Conservation (phyloP, 2,113 vertebrate species). For the Otis tarda region DNA sequence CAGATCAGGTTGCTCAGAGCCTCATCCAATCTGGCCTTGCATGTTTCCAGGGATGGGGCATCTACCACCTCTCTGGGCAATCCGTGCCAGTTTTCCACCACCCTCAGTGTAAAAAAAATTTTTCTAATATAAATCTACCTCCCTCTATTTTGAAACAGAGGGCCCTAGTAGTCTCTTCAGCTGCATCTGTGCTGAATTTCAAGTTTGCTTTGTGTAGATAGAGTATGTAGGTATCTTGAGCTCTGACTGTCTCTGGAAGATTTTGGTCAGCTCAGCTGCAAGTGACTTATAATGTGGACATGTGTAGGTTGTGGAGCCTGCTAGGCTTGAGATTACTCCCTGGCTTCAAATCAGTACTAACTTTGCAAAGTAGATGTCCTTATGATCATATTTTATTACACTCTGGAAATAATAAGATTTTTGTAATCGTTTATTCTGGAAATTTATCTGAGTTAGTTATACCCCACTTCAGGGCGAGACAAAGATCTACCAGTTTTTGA, state of each 20-base stretch:
- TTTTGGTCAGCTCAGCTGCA: neutral
- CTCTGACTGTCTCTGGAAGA: neutral
- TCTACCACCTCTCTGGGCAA: too few relatives aligned
- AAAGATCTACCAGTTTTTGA: neutral
- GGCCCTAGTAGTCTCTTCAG: neutral
- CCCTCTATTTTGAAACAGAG: too few relatives aligned
- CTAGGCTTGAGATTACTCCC: neutral
- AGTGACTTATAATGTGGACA: rapidly evolving
- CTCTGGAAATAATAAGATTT: neutral
- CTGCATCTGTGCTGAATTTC: neutral
- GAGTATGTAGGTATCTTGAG: neutral
- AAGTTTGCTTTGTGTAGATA: neutral
- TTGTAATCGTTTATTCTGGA: neutral
- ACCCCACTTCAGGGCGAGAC: neutral
- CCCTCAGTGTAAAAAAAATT: too few relatives aligned
- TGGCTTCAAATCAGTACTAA: neutral
- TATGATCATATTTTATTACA: neutral
- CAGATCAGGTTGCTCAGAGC: too few relatives aligned
- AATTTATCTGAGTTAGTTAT: neutral
- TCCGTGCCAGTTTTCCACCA: too few relatives aligned
- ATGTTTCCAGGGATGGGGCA: too few relatives aligned
- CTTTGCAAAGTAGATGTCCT: neutral
- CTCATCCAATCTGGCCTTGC: too few relatives aligned
- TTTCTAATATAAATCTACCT: too few relatives aligned
- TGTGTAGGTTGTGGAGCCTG: neutral